Evolutionary conservation across 2,888 invertebrate species (phyloP).

Genomic region (Cryptosula pallasiana): DNA sequence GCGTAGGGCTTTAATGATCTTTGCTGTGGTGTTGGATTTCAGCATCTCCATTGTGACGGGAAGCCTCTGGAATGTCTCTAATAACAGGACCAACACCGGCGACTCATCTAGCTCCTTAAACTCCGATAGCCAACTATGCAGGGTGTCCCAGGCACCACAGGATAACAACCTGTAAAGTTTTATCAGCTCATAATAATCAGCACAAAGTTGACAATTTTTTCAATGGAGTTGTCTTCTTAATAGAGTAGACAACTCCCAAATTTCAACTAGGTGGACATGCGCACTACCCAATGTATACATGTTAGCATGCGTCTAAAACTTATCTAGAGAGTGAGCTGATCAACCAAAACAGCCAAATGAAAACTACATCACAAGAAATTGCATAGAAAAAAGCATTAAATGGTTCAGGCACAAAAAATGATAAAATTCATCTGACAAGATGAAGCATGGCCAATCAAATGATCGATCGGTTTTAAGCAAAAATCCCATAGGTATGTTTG

Average conservation of each 20-base stretch:
- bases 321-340: too few relatives aligned
- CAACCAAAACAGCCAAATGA: too few relatives aligned
- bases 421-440: too few relatives aligned
- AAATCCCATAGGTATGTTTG: too few relatives aligned
- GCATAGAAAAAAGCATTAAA: too few relatives aligned
- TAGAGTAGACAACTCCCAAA: background rate
- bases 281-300: too few relatives aligned
- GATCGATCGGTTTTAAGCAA: too few relatives aligned
- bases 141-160: conserved; percentile 84
- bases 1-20: conserved; percentile 67
- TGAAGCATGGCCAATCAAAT: too few relatives aligned
- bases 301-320: too few relatives aligned
- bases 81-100: conserved; percentile 78
- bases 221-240: background rate
- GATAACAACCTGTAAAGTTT: conserved; percentile 72
- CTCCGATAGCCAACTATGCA: conserved; percentile 85
- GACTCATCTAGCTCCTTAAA: conserved; percentile 77
- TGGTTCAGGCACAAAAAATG: too few relatives aligned
- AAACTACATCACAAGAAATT: too few relatives aligned
- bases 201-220: background rate
- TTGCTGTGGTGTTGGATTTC: conserved; percentile 85
- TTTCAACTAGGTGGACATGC: background rate
- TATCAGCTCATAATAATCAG: background rate
- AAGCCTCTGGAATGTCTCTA: conserved; percentile 75
- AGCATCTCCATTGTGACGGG: conserved; percentile 86